A percentile compares a stretch with the other conserved stretches of the same genome.
Evolutionary conservation across 2,113 vertebrate species (phyloP).

Genomic region (Hydrolagus affinis): DNA sequence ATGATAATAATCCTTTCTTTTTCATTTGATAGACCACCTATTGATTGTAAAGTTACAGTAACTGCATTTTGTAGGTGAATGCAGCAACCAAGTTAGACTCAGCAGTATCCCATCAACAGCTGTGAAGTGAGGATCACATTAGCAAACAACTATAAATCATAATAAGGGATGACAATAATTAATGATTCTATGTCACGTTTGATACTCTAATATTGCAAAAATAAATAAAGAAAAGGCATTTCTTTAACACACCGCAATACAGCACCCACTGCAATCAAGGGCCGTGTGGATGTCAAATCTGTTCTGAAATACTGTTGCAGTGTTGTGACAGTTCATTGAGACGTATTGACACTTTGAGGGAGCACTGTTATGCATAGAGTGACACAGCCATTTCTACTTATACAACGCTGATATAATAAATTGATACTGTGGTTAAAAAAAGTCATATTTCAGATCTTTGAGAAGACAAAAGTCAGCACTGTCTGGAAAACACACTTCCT

Average conservation of each 20-base stretch:
- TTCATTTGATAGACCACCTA: too few relatives aligned
- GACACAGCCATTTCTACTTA: background rate
- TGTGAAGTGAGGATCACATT: too few relatives aligned
- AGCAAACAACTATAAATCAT: too few relatives aligned
- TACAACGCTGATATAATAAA: background rate
- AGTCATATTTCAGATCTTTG: background rate
- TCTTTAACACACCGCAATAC: background rate
- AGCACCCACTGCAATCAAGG: background rate
- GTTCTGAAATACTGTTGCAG: background rate
- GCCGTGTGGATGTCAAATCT: background rate
- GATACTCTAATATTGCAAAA: background rate
- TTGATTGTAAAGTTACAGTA: too few relatives aligned
- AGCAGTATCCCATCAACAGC: too few relatives aligned
- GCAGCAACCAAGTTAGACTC: background rate
- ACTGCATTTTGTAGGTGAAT: too few relatives aligned
- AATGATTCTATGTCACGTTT: too few relatives aligned
- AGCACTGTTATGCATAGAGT: background rate
- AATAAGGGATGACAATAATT: too few relatives aligned
- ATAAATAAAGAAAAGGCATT: background rate
- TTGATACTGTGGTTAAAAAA: constrained; percentile 8
- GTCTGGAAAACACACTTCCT: constrained; percentile 4
- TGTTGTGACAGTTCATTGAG: background rate
- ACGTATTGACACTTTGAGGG: background rate
- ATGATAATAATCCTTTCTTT: too few relatives aligned
- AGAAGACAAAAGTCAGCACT: constrained; percentile 21